Base-by-base conservation (phyloP, 2,113 vertebrate species). In the Marmota monax region DNA sequence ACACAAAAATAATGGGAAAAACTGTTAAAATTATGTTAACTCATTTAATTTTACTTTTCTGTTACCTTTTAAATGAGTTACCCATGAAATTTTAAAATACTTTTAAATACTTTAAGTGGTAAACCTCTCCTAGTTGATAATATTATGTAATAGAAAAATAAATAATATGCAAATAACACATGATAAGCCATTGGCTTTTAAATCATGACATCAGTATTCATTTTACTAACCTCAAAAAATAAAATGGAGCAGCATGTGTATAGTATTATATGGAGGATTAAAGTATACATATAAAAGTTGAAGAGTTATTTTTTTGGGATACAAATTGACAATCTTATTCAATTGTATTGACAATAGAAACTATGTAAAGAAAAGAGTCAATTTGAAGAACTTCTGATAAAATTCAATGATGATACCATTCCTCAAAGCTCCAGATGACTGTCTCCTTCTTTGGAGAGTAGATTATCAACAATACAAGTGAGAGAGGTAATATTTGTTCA, bases 151-250 rank as follows among this genome's bases (percentile, higher is more conserved):
- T 82, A n/a, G 78, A 65, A 78, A 84, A 74, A 22, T 42, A 69
- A 76, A 88, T 67, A 42, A 0, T 53, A 25, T 61, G 84, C 56
- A 65, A 80, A 88, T 88, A 5, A 65, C 3, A 53, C 53, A 45
- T 39, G 67, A 67, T 18, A 87, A 7, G 0, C 1, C 1, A 37
- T 48, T 86, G 13, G 3, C 2, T 84, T 80, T 95, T 53, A 76
- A 79, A 82, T 34, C 3, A 58, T 48, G 80, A 67, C 73, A 88
- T 87, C 29, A 56, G 53, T 22, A 56, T 17, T 72, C 27, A 88
- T 84, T 93, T 84, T 67, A 65, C 48, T 85, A 89, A 84, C 82
- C 72, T 88, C 34, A 79, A 89, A 90, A 77, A 65, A 25, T 96
- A 45, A 86, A 95, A 48, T 82, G 4, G 2, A 42, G 37, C 88